Base-by-base conservation (phyloP, 2,797 vertebrate genomes). In the Myotis myotis region DNA sequence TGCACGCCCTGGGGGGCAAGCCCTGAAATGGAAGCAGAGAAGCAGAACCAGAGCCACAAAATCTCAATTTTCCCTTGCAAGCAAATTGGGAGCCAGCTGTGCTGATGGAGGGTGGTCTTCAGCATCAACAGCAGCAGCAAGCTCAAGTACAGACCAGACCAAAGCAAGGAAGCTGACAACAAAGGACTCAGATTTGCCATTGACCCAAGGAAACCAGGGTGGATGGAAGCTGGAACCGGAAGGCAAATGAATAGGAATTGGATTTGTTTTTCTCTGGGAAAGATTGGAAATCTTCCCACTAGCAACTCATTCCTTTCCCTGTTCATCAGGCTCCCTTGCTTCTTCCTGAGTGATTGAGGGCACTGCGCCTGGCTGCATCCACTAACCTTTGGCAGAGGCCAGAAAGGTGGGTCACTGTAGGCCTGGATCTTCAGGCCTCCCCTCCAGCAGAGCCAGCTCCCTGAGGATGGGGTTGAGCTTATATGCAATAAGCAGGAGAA, bases 21-120 rank as follows among this genome's bases (percentile, higher is more conserved):
- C 8, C 23, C 44, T 84, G 87, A 75, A 87, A 87, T 55, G 75
- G 87, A 91, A 84, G 7, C 41, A 74, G 9, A 6, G 4, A 83
- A 93, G 64, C 44, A 95, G n/a, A 92, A 85, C n/a, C 47, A 19
- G 36, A 83, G 51, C 3, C 71, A 86, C 70, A 92, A 57, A 88
- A 89, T 84, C 75, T 89, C 71, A 89, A 16, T 83, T 84, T 89
- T 89, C 72, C 68, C 76, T 94, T 94, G 80, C 47, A 87, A 89
- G 72, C 60, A 89, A 91, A 95, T 20, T 60, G 44, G 41, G 51
- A 86, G 30, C 91, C 95, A 95, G 94, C 79, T 75, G 94, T n/a
- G 55, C 78, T 90, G 86, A 96, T 85, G 89, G 83, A 75, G 36
- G 41, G 47, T 87, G 76, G 70, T 74, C 38, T 41, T 78, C 41